These are phyloP conservation scores for Petrolisthes manimaculis DNA, from an alignment of 2,888 invertebrate genomes.

Conservation along the genomic window DNA sequence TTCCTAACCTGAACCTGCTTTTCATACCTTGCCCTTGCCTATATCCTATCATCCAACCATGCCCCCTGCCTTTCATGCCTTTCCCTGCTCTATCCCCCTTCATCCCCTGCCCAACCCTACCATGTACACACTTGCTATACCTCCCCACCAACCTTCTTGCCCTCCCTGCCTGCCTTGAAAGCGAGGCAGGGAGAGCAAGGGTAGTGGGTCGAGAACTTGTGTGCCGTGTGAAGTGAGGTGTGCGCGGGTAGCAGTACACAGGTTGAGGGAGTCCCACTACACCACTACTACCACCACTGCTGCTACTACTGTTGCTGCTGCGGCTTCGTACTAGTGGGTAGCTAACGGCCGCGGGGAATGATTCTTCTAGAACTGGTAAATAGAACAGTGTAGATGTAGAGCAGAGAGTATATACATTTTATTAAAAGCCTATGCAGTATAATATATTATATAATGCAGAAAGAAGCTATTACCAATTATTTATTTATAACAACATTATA, in stretches of 20 bases:
- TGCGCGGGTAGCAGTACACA: not conserved
- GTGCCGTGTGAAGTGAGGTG: not conserved
- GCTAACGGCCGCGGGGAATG: slow-evolving; percentile 57
- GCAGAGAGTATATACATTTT: slow-evolving; percentile 32
- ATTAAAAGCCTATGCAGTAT: too few relatives aligned
- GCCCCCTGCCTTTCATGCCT: not conserved
- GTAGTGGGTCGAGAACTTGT: not conserved
- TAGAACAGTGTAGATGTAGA: slow-evolving; percentile 55
- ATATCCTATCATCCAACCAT: not conserved
- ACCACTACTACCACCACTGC: slow-evolving; percentile 44
- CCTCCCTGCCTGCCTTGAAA: not conserved
- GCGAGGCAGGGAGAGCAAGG: not conserved
- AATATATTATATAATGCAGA: too few relatives aligned
- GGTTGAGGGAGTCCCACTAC: not conserved
- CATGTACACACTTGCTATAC: not conserved
- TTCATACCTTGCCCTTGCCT: not conserved
- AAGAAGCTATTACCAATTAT: too few relatives aligned
- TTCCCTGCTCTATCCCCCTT: not conserved
- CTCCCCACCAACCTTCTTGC: not conserved
- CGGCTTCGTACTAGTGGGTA: slow-evolving; percentile 60
- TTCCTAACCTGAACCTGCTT: not conserved
- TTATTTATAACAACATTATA: not conserved
- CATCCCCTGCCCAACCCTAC: not conserved
- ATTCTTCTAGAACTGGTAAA: slow-evolving; percentile 54
- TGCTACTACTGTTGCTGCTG: slow-evolving; percentile 48